Evolutionary conservation across 2,888 invertebrate genomes (phyloP), one percentile per base, ranked within the genome.

Genomic region (Noctua janthe): DNA sequence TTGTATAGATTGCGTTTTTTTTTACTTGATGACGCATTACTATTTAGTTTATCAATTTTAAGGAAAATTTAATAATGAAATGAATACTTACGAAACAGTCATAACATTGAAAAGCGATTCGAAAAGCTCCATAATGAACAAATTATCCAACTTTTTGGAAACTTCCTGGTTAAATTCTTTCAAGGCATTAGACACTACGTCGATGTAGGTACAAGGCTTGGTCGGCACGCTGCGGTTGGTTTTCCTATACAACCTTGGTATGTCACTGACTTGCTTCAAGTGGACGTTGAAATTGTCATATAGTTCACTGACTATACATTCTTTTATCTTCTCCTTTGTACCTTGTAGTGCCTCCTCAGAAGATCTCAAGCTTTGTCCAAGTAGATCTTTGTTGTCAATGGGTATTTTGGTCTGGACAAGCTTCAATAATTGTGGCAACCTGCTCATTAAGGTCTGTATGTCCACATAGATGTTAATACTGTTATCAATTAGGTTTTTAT

Each of bases 211-310:
- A 85, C 99, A 99, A 59, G 98, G 98, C 90, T 98, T 98, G 1
- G 98, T 98, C 0, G 99, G 99, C 49, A 98, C 97, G 88, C 98
- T 99, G 85, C 99, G 97, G 94, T 99, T 99, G 0, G 99, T 99
- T 94, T 99, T 98, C 77, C 99, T 97, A 94, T 99, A 99, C 78
- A 99, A 96, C 84, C 99, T 97, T 4, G 99, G 99, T 94, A 99
- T 99, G 93, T 99, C 99, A 89, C 98, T 98, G 8, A 99, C 99
- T 97, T 98, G 98, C 85, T 98, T 98, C 88, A 99, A 97, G 88
- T 98, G 97, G 47, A 97, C 94, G 74, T 97, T 96, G 91, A 98
- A 95, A 88, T 94, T 92, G 70, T 94, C 93, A 89, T 91, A 96
- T 79, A 97, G 85, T 90, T 96, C 97, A 78, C 93, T 94, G 4